Percentiles rank a stretch among this genome's conserved stretches.
Conservation (phyloP, 2,888 invertebrate genomes). For the Camptogramma bilineatum region DNA sequence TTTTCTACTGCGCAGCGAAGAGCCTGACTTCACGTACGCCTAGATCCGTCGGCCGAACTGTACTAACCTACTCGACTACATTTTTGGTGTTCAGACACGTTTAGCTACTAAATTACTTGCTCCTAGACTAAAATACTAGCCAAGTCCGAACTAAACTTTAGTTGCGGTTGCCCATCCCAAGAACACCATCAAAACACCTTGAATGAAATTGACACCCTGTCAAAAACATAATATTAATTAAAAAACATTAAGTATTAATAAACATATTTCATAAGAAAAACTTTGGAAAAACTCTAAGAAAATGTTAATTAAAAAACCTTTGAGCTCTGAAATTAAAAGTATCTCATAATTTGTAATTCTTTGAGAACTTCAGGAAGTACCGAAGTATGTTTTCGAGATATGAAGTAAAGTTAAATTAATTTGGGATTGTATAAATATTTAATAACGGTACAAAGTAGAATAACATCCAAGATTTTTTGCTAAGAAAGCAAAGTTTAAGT, state of each 20-base stretch:
- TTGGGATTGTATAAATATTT: not conserved
- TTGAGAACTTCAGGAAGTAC: conserved; percentile 1
- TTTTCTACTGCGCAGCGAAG: too few species aligned
- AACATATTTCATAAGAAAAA: not conserved
- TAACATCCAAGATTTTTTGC: not conserved
- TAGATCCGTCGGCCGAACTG: too few species aligned
- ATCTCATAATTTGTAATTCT: not conserved
- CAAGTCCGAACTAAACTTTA: too few species aligned
- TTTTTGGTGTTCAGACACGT: too few species aligned
- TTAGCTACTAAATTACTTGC: too few species aligned
- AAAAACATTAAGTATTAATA: not conserved
- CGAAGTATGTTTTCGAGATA: not conserved
- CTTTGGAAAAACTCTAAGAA: not conserved
- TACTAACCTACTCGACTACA: too few species aligned
- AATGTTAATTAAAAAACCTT: conserved; percentile 2
- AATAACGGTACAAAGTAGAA: not conserved
- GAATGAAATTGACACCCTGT: not conserved
- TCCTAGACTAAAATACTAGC: too few species aligned
- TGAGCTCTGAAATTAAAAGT: not conserved
- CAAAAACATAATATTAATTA: not conserved
- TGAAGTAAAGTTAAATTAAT: conserved; percentile 4
- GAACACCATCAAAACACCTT: too few species aligned
- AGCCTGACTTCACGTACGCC: too few species aligned
- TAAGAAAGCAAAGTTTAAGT: too few species aligned
- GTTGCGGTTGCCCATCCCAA: too few species aligned